Evolutionary conservation across 2,797 vertebrate genomes (phyloP), one percentile per base, ranked within the genome.

Genomic region (Tangara arthus): DNA sequence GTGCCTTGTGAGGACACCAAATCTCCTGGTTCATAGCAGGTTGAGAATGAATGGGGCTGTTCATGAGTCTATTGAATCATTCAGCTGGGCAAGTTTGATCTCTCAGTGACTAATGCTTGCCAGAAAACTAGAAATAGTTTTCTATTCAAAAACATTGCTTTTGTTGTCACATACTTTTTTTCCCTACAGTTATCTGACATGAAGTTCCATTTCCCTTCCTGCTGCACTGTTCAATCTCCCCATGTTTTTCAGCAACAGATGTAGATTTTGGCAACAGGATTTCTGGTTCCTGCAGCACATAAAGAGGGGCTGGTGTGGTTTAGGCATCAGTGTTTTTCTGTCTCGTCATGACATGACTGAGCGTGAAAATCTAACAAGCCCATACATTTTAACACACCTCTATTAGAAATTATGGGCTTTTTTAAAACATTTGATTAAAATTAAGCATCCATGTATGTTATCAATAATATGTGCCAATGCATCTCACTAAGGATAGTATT

Each of bases 91-190:
- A 66, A 37, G 22, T 79, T 32, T 64, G 47, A 56, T 35, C 55
- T 83, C 66, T 27, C 32, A 5, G 39, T 22, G 37, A 69, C 50
- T 63, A 66, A 82, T 0, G 60, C 95, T 96, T 96, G 94, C 86
- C 77, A 90, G 94, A 91, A 95, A 96, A 93, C 82, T 21, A 88
- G 55, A 28, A 91, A 53, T 2, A 50, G 85, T 90, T 94, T 95
- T 90, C 95, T 46, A 16, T 53, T 82, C 23, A 77, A 87, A 96
- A 97, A 95, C 94, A 95, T 94, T 94, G 92, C 94, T 91, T 94
- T 86, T 91, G 49, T 76, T 84, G 75, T 63, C 61, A 89, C 50
- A 69, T 10, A 5, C 2, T 22, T 66, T 34, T 64, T 46, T 27
- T 1, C 39, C 17, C 34, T 35, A 12, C 19, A 70, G 35, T 49